Base-by-base conservation (phyloP, 2,797 vertebrate species). In the Clamator glandarius region DNA sequence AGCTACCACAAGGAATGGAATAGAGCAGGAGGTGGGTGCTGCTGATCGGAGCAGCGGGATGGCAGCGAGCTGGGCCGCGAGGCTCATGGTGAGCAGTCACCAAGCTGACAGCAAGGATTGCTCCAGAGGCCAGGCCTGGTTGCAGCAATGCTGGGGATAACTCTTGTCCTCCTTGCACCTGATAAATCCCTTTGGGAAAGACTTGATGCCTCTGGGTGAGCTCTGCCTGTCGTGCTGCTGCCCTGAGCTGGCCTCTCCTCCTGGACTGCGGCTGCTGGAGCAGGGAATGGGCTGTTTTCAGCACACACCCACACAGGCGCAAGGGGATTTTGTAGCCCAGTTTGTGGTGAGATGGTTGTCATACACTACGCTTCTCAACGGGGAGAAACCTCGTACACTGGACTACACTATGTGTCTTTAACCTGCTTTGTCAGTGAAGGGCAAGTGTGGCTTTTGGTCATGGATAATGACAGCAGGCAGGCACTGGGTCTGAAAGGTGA, bases 331-430 rank as follows among this genome's bases (percentile, higher is more conserved):
- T 5, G 35, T 17, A 73, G 94, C 88, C 72, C 64, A 1, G 39
- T 64, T 61, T n/a, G 44, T 8, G 80, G 10, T 11, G 12, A 61
- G 84, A 42, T 58, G 77, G 70, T 31, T 64, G 46, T 12, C 87
- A 89, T 79, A 81, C 95, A 94, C 96, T 93, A 83, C 93, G 87
- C 3, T 42, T 33, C 81, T 68, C 5, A 21, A 5, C 19, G 33
- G 89, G 93, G 89, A 55, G 75, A 48, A 82, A 52, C 70, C 72
- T 2, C 0, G 2, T 61, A n/a, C 82, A 63, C 85, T 92, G 96
- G 70, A 63, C 44, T 33, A 1, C 52, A 42, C 94, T 91, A 93
- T 58, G 89, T 96, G 90, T 61, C 35, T 70, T 87, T 82, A 5
- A 57, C 44, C 84, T 75, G 72, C 81, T 41, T 3, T 41, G 23